A percentile compares a stretch with the other conserved stretches of the same genome.
These are phyloP conservation scores for Lordiphosa stackelbergi DNA, from an alignment of 1,140 invertebrate species.

Conservation along the genomic window DNA sequence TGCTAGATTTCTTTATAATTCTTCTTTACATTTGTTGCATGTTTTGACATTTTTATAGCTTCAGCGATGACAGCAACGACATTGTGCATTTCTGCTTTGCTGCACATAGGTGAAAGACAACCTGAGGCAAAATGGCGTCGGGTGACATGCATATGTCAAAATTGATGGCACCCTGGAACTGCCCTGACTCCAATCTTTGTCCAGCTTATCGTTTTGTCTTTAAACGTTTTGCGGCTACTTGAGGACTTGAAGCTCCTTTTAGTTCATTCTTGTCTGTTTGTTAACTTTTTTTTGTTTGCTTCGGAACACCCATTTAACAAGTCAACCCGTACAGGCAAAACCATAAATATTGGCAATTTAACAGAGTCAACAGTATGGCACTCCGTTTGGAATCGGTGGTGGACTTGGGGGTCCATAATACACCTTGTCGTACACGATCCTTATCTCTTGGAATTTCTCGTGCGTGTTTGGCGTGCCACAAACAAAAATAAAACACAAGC, in stretches of 20 bases:
- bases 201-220: constrained; percentile 59
- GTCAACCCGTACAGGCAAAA: constrained; percentile 59
- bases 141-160: constrained; percentile 58
- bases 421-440: constrained; percentile 76
- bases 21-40: constrained; percentile 44
- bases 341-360: constrained; percentile 76
- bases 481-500: constrained; percentile 52
- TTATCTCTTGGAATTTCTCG: constrained; percentile 75
- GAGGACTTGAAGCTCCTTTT: constrained; percentile 7
- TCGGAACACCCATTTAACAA: constrained; percentile 75
- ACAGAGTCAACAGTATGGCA: constrained; percentile 76
- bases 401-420: constrained; percentile 66
- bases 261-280: not conserved
- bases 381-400: constrained; percentile 29
- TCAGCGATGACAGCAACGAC: constrained; percentile 39
- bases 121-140: constrained; percentile 45
- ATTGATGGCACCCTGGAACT: constrained; percentile 43
- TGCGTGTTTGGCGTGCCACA: constrained; percentile 70
- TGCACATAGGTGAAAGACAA: constrained; percentile 38
- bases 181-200: constrained; percentile 6
- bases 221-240: constrained; percentile 70
- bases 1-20: constrained; percentile 61
- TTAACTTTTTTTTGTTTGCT: constrained; percentile 8
- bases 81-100: constrained; percentile 58
- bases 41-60: constrained; percentile 67